These are phyloP conservation scores for Eilema griseolum DNA, from an alignment of 2,888 invertebrate species.

Conservation along the genomic window DNA sequence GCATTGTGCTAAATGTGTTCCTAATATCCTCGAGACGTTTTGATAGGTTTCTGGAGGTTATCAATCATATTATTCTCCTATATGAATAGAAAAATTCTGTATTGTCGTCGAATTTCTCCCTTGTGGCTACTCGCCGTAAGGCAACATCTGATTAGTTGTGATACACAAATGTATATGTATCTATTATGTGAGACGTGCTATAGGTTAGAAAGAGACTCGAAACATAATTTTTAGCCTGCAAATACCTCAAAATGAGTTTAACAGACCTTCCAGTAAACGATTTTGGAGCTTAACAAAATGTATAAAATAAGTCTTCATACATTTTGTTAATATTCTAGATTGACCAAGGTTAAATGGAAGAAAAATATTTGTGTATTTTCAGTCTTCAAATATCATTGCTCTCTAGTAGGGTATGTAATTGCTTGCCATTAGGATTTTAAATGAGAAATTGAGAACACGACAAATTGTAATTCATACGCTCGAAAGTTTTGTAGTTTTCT, in stretches of 20 bases:
- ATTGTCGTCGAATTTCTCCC: slow-evolving; percentile 30
- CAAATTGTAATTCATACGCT: too few species aligned
- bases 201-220: neutral
- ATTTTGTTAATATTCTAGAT: too few species aligned
- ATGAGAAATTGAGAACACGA: too few species aligned
- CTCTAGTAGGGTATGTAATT: neutral
- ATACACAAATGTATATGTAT: slow-evolving; percentile 12
- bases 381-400: neutral
- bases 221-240: neutral
- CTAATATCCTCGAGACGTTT: slow-evolving; percentile 43
- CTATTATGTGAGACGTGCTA: slow-evolving; percentile 5
- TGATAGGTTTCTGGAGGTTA: slow-evolving; percentile 36
- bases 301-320: neutral
- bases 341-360: neutral
- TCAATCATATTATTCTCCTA: slow-evolving; percentile 45
- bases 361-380: neutral
- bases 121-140: slow-evolving; percentile 28
- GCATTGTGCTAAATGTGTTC: slow-evolving; percentile 48
- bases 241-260: neutral
- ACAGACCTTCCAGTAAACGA: neutral
- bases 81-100: slow-evolving; percentile 23
- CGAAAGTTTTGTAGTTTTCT: too few species aligned
- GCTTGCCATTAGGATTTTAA: too few species aligned
- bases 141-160: slow-evolving; percentile 32
- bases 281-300: neutral